Conservation (phyloP, 2,797 vertebrate genomes). For the Sternarchorhynchus goeldii region DNA sequence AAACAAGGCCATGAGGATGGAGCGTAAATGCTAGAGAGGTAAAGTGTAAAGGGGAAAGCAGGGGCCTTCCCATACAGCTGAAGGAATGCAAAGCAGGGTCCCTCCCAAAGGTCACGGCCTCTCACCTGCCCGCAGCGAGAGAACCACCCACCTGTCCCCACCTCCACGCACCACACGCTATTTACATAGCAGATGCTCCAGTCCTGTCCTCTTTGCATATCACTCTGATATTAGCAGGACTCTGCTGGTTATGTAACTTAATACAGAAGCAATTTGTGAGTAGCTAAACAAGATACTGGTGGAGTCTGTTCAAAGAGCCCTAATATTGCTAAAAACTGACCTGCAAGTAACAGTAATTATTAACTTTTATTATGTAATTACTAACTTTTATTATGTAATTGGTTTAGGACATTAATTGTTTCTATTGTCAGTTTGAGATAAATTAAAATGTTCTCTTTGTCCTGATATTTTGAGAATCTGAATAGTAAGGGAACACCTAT, state of each 20-base stretch:
- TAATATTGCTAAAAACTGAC: constrained; percentile 3
- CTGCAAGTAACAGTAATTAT: too few relatives aligned
- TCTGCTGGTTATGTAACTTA: constrained; percentile 50
- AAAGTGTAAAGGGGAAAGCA: constrained; percentile 2
- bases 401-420: too few relatives aligned
- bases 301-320: constrained; percentile 19
- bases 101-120: constrained; percentile 63
- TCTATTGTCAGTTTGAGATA: too few relatives aligned
- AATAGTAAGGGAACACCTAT: too few relatives aligned
- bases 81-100: constrained; percentile 63
- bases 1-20: constrained; percentile 19
- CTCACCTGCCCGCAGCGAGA: constrained; percentile 59
- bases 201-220: constrained; percentile 57
- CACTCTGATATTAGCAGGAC: constrained; percentile 47
- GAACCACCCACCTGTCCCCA: constrained; percentile 45
- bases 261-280: constrained; percentile 13
- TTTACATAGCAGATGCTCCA: constrained; percentile 61
- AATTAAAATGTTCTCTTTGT: too few relatives aligned
- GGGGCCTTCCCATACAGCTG: constrained; percentile 60
- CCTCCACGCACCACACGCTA: background rate
- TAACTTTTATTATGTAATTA: too few relatives aligned
- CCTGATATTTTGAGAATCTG: too few relatives aligned
- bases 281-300: constrained; percentile 1
- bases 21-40: background rate
- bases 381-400: too few relatives aligned